Evolutionary conservation across 2,797 vertebrate species (phyloP), one percentile per base, ranked within the genome.

Genomic region (Amblyopsis hoosieri): DNA sequence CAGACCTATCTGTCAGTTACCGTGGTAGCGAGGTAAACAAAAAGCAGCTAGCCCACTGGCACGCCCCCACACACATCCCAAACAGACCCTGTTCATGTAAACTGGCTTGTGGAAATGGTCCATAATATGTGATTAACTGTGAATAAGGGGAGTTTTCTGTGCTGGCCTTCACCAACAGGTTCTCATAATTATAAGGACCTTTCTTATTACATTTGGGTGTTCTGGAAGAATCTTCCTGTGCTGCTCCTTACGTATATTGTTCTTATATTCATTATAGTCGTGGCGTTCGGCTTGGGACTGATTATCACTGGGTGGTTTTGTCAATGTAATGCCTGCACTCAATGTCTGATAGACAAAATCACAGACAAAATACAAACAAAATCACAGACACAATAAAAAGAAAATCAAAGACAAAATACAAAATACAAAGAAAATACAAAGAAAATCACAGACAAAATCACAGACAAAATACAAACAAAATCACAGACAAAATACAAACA

Each of bases 101-200:
- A 29, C 23, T 29, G 23, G 23, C 23, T 4, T 3, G 23, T 29
- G 3, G 23, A 29, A 88, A 85, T 63, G 75, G 82, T 82, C 82
- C 55, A 65, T 62, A 56, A 60, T 1, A 49, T 51, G 46, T 62
- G 74, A 87, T 86, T 82, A 6, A 87, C 86, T 59, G 56, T n/a
- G 66, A 80, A 77, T 78, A 76, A 77, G 76, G 80, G 71, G 74
- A 68, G 74, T 75, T 78, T 86, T 84, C 72, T 71, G 50, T 10
- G 55, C 61, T 69, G 78, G 52, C 77, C 71, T 29, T 29, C 3
- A 29, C 77, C 57, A 58, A 23, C 67, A 54, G 64, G 57, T 73
- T 66, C 66, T 75, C 72, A 80, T 77, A 64, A 48, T 0, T 58
- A 54, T 70, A 76, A 75, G 76, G 53, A 51, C 68, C 76, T 75